These are phyloP conservation scores for Microctonus brassicae DNA, from an alignment of 2,888 invertebrate species.

Conservation along the genomic window DNA sequence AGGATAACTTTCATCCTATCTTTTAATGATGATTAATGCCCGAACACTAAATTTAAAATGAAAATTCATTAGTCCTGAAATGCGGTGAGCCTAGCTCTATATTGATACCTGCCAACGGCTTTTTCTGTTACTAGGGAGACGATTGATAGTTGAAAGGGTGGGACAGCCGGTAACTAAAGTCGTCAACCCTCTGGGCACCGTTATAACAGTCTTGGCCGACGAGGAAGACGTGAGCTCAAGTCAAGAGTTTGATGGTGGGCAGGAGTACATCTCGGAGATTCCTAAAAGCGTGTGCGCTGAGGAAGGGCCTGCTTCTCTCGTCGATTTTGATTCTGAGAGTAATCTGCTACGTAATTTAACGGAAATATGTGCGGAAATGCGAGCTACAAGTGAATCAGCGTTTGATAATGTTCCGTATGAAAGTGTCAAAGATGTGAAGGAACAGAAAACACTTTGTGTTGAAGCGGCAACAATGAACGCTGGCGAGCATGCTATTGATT, in stretches of 20 bases:
- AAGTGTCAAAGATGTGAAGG: conserved; percentile 60
- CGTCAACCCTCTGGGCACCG: conserved; percentile 84
- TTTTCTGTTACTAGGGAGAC: conserved; percentile 82
- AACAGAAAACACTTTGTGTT: conserved; percentile 59
- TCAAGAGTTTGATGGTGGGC: conserved; percentile 58
- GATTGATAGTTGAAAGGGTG: conserved; percentile 70
- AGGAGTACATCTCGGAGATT: conserved; percentile 53
- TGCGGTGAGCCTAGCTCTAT: conserved; percentile 49
- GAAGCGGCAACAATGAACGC: conserved; percentile 52
- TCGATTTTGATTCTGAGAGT: conserved; percentile 59
- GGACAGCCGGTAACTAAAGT: conserved; percentile 76
- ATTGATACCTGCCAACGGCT: conserved; percentile 85
- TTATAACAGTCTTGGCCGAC: conserved; percentile 72
- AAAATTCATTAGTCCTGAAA: conserved; percentile 31
- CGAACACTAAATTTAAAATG: conserved; percentile 6
- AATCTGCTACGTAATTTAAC: conserved; percentile 61
- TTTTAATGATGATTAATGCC: background rate
- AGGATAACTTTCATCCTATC: background rate
- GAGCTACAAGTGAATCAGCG: conserved; percentile 61
- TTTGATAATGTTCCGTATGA: conserved; percentile 64
- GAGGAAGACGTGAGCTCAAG: conserved; percentile 64
- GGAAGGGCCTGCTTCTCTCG: conserved; percentile 64
- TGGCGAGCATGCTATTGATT: conserved; percentile 54
- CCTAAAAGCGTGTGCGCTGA: conserved; percentile 64
- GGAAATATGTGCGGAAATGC: conserved; percentile 67